Conservation (phyloP, 2,888 invertebrate genomes). For the Dendrolimus houi region DNA sequence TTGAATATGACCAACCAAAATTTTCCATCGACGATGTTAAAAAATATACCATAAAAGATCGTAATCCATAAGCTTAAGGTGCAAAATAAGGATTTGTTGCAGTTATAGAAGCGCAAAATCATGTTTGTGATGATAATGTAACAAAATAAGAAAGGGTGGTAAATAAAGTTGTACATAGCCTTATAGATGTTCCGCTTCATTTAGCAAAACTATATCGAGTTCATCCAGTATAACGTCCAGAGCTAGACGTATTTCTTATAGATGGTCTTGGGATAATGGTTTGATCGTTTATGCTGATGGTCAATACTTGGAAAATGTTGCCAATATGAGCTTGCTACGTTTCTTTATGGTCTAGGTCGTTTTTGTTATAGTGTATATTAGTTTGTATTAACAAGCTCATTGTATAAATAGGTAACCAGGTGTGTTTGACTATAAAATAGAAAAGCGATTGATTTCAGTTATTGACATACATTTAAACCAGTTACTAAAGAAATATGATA, state of each 20-base stretch:
- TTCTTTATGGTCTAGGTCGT: neutral
- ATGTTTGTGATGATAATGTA: constrained; percentile 18
- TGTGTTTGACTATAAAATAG: no score
- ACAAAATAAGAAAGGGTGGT: constrained; percentile 43
- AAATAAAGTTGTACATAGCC: constrained; percentile 30
- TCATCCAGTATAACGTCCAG: constrained; percentile 51
- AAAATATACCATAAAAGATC: no score
- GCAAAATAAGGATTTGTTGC: no score
- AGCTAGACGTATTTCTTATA: constrained; percentile 45
- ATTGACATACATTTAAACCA: no score
- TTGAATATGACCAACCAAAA: no score
- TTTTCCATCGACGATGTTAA: no score
- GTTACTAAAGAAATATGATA: no score
- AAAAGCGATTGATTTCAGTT: no score
- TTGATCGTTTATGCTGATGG: neutral
- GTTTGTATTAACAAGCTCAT: neutral
- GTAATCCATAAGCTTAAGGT: no score
- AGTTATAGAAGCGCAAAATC: no score
- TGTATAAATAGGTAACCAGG: no score
- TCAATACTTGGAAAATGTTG: neutral
- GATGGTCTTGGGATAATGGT: constrained; percentile 11
- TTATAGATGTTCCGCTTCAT: constrained; percentile 66
- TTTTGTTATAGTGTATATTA: neutral
- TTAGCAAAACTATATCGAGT: constrained; percentile 73
- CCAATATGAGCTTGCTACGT: neutral